These are phyloP conservation scores for Eumerus sabulonum DNA, from an alignment of 2,888 invertebrate species.

Conservation along the genomic window DNA sequence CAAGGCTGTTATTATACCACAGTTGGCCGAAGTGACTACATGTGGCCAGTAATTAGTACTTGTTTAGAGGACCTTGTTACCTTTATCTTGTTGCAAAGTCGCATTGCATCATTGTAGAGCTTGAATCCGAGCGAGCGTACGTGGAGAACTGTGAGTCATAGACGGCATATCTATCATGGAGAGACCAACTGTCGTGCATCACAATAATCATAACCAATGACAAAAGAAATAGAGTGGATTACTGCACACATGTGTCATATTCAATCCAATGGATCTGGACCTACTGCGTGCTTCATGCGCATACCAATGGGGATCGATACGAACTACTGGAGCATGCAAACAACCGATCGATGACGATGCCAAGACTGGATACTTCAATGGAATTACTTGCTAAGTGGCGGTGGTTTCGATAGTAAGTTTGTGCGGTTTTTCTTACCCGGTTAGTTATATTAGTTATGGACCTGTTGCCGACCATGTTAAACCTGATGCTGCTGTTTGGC, in stretches of 20 bases:
- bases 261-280: conserved; percentile 16
- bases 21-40: conserved; percentile 37
- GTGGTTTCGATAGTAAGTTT: conserved; percentile 29
- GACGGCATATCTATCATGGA: conserved; percentile 14
- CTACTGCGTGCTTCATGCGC: conserved; percentile 41
- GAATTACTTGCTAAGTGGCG: conserved; percentile 54
- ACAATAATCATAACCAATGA: conserved; percentile 62
- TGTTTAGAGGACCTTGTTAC: conserved; percentile 67
- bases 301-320: conserved; percentile 56
- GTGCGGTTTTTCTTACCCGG: conserved; percentile 49
- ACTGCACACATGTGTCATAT: conserved; percentile 55
- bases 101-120: conserved; percentile 14
- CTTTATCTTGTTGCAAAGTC: conserved; percentile 5
- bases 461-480: conserved; percentile 63
- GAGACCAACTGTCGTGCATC: conserved; percentile 42
- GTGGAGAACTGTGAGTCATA: conserved; percentile 4
- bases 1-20: conserved; percentile 47
- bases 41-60: conserved; percentile 72
- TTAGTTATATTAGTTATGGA: conserved; percentile 67
- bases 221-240: conserved; percentile 28
- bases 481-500: conserved; percentile 47
- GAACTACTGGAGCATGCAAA: conserved; percentile 43
- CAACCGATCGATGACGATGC: conserved; percentile 2
- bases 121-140: conserved; percentile 39
- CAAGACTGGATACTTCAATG: conserved; percentile 3